These are phyloP conservation scores for Pseudochirops corinnae DNA, from an alignment of 2,797 vertebrate species.

Conservation along the genomic window DNA sequence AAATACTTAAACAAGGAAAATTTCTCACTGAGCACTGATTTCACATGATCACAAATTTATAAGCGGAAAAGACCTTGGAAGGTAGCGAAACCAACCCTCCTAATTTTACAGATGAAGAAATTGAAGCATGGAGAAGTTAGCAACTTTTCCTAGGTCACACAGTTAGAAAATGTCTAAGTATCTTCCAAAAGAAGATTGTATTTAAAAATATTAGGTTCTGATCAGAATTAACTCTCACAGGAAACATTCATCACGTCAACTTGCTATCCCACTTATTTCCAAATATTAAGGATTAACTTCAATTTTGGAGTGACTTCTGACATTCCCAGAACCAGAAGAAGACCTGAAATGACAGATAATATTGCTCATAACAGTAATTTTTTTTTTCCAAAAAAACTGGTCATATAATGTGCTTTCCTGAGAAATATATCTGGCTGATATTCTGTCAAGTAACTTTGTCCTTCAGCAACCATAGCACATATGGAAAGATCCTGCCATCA, in stretches of 20 bases:
- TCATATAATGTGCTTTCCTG: slow-evolving; percentile 16
- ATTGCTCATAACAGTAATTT: slow-evolving; percentile 2
- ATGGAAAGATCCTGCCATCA: background rate
- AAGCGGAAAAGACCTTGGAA: background rate
- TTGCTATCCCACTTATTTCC: background rate
- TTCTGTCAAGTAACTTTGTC: background rate
- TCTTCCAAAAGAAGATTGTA: background rate
- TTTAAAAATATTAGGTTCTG: background rate
- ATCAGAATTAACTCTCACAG: background rate
- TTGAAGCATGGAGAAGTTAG: background rate
- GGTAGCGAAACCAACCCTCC: background rate
- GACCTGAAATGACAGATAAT: background rate
- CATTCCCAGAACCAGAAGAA: slow-evolving; percentile 30
- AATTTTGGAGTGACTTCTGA: slow-evolving; percentile 29
- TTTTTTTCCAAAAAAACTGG: slow-evolving; percentile 22
- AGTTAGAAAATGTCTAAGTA: background rate
- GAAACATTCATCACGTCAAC: background rate
- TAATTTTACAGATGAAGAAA: background rate
- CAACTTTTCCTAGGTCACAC: background rate
- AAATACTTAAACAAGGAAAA: background rate
- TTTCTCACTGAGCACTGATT: background rate
- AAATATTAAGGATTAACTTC: background rate
- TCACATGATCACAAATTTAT: background rate
- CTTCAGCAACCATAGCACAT: background rate
- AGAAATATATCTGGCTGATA: slow-evolving; percentile 26